phyloP scores from a whole-genome alignment of 64 coral and sea anemone genomes.

The Stylophora pistillata region DNA sequence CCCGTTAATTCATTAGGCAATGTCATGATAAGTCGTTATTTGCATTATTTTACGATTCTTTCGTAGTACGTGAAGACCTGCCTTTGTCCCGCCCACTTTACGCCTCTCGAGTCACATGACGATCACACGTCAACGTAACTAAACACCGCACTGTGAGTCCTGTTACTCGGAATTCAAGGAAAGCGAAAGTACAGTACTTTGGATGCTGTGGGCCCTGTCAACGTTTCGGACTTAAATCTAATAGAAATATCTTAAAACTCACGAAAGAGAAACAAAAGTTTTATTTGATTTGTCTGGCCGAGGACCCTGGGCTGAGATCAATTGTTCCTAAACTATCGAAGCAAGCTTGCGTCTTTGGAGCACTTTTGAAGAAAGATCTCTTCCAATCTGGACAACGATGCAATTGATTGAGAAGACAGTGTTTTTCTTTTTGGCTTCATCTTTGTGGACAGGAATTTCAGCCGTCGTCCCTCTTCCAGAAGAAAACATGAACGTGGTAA shows the following conservation, averaged over 20 bases:
- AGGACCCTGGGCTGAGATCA: not conserved
- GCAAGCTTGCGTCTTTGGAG: not conserved
- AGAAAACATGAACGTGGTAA: conserved; percentile 74
- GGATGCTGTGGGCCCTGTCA: too few species aligned
- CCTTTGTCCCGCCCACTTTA: not conserved
- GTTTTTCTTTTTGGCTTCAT: not conserved
- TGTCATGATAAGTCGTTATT: too few species aligned
- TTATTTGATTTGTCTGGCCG: too few species aligned
- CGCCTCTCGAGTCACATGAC: not conserved
- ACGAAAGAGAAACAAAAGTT: too few species aligned
- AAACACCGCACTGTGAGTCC: too few species aligned
- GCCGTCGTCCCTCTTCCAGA: conserved; percentile 46
- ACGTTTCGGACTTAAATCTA: too few species aligned
- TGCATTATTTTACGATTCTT: too few species aligned
- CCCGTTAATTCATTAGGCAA: too few species aligned
- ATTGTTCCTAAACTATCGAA: not conserved
- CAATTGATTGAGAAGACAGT: not conserved
- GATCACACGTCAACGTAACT: not conserved
- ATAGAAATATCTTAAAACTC: too few species aligned
- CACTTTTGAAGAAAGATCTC: not conserved
- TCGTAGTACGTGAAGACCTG: not conserved
- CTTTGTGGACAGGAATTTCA: conserved; percentile 8
- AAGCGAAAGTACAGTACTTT: too few species aligned
- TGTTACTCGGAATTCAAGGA: too few species aligned
- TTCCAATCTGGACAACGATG: not conserved